Percentiles rank a stretch among this genome's conserved stretches.
Evolutionary conservation across 2,888 invertebrate genomes (phyloP).

Genomic region (Andrena bucephala): DNA sequence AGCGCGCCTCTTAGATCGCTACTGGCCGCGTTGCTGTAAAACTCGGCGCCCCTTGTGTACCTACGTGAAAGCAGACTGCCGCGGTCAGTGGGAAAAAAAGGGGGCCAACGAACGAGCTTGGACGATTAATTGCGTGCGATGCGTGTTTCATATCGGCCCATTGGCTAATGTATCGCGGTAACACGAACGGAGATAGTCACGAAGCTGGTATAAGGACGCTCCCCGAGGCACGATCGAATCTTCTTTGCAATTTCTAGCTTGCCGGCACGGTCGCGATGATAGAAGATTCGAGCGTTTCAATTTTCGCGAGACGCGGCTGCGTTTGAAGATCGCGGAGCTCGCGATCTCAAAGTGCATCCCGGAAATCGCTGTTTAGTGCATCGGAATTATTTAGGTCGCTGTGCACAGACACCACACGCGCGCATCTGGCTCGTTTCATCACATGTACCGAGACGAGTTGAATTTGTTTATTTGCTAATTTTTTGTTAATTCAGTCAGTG

Average conservation of each 20-base stretch:
- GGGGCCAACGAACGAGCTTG: background rate
- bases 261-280: slow-evolving; percentile 15
- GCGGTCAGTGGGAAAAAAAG: no score
- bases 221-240: slow-evolving; percentile 58
- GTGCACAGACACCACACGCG: background rate
- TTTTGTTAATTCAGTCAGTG: no score
- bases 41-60: background rate
- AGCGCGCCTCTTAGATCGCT: slow-evolving; percentile 3
- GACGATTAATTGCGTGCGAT: slow-evolving; percentile 27
- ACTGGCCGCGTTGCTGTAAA: background rate
- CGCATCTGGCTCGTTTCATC: background rate
- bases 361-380: slow-evolving; percentile 10
- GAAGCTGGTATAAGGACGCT: slow-evolving; percentile 52
- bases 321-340: slow-evolving; percentile 21
- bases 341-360: slow-evolving; percentile 1
- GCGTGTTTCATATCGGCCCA: slow-evolving; percentile 40
- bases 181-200: slow-evolving; percentile 43
- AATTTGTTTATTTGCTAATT: no score
- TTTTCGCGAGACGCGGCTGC: slow-evolving; percentile 18
- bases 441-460: background rate
- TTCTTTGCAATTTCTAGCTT: slow-evolving; percentile 34
- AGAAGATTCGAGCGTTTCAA: slow-evolving; percentile 6
- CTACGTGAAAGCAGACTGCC: background rate
- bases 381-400: background rate
- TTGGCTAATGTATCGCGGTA: slow-evolving; percentile 53